Base-by-base conservation (phyloP, 1,140 invertebrate genomes). In the Euura lappo region DNA sequence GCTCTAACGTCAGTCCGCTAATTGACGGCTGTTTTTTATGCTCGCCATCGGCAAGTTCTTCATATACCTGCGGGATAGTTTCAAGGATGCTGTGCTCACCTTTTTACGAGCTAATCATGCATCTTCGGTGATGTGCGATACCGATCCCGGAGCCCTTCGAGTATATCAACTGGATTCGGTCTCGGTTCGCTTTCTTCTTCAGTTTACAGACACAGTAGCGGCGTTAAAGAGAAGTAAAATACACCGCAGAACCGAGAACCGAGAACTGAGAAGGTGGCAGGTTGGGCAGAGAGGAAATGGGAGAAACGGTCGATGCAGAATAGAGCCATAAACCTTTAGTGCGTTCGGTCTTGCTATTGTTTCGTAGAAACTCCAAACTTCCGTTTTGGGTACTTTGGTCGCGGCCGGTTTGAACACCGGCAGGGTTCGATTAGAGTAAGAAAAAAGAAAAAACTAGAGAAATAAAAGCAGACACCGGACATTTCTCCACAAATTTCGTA, bases 311-410 rank as follows among this genome's bases (percentile, higher is more conserved):
- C 51, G 28, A 28, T 28, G 28, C 28, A 28, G 51, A 60, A 60
- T 60, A 60, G 51, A 60, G 51, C 51, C 51, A 60, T 60, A 60
- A 60, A 60, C 51, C 6, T 60, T 60, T 60, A 60, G 51, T 60
- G 51, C 28, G 28, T 60, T 60, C 51, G 51, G 8, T 60, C 10
- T 60, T 60, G 51, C 51, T 60, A 60, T 60, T 60, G 51, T 60
- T 60, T 5, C 6, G 51, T 60, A 3, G 10, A n/a, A 60, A 1
- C 13, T 11, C 13, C 6, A 60, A 60, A 60, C 51, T 60, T 5
- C 51, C 51, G 51, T 60, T 60, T 28, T 60, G 51, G 13, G 4
- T 28, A 28, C 28, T 28, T 28, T 28, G 28, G 28, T 28, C 28
- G 28, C 28, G 28, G 28, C 28, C 6, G 51, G 13, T 8, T 8